A percentile compares a stretch with the other conserved stretches of the same genome.
Conservation (phyloP, 2,113 vertebrate species). For the Thunnus maccoyii region DNA sequence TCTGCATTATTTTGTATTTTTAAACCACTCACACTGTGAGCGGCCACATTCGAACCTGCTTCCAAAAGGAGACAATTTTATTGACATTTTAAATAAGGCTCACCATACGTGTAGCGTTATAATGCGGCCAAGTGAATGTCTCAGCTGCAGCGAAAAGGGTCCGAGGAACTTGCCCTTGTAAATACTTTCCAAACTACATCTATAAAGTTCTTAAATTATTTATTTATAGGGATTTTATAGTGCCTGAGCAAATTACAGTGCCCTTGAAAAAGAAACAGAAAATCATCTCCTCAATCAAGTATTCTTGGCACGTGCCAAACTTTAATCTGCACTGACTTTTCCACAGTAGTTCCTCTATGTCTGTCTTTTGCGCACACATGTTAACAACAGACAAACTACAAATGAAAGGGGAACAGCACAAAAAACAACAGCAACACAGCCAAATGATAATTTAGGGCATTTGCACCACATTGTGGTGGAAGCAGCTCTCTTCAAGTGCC, state of each 20-base stretch:
- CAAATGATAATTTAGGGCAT: constrained; percentile 70
- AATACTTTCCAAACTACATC: constrained; percentile 80
- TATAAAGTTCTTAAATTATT: constrained; percentile 75
- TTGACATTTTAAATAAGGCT: constrained; percentile 66
- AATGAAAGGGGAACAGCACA: constrained; percentile 60
- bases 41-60: constrained; percentile 41
- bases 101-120: constrained; percentile 31
- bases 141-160: constrained; percentile 37
- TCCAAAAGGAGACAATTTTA: constrained; percentile 65
- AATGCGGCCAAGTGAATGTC: constrained; percentile 42
- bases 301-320: constrained; percentile 43
- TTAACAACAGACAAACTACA: constrained; percentile 67
- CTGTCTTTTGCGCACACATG: constrained; percentile 48
- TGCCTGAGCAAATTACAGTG: constrained; percentile 71
- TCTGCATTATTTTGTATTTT: constrained; percentile 73
- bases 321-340: constrained; percentile 36
- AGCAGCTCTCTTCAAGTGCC: constrained; percentile 74
- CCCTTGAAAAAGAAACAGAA: constrained; percentile 69
- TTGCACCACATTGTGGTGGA: constrained; percentile 76
- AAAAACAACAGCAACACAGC: constrained; percentile 73
- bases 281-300: constrained; percentile 70
- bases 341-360: constrained; percentile 36
- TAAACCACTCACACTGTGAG: constrained; percentile 47
- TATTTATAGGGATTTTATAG: constrained; percentile 78
- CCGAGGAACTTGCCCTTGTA: constrained; percentile 61